Base-by-base conservation (phyloP, 2,888 invertebrate species). In the Tyria jacobaeae region DNA sequence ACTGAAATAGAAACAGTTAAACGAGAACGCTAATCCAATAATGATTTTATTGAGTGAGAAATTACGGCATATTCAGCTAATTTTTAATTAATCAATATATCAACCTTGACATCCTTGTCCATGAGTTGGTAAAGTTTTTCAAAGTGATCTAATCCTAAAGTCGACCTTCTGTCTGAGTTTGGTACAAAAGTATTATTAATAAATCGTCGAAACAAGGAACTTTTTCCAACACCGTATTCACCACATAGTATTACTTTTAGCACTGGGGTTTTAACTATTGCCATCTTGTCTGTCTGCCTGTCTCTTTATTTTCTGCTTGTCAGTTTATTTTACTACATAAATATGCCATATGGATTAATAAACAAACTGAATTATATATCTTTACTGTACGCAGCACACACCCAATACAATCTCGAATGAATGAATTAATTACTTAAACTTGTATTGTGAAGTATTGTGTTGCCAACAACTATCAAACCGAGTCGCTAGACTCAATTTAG, bases 191-290 rank as follows among this genome's bases (percentile, higher is more conserved):
- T 96, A 88, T 98, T 96, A 83, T 97, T 98, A 63, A 98, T 96
- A 89, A 98, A 99, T 72, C 99, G 95, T 60, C 99, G 95, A 88
- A 99, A 99, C 75, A 99, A 91, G 25, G 98, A 98, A 87, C 97
- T 98, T 94, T 99, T 99, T 41, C 99, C 99, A 25, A 98, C 99
- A 61, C 99, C 98, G 91, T 97, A 99, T 94, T 99, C 99, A 47
- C 99, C 99, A 89, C 98, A 98, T 64, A 99, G 94, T 83, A 99
- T 99, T 41, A 99, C 97, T 95, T 99, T 98, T 79, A 97, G 96
- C 80, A 97, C 97, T 27, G 98, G 97, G 77, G 97, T 95, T 91
- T 96, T 96, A 60, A 97, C 95, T 79, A 96, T 95, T 83, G 97
- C 97, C 98, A 97, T 97, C 72, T 63, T 79, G 58, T 52, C n/a